Evolutionary conservation across 2,797 vertebrate species (phyloP), one percentile per base, ranked within the genome.

Genomic region (Lycodopsis pacificus): DNA sequence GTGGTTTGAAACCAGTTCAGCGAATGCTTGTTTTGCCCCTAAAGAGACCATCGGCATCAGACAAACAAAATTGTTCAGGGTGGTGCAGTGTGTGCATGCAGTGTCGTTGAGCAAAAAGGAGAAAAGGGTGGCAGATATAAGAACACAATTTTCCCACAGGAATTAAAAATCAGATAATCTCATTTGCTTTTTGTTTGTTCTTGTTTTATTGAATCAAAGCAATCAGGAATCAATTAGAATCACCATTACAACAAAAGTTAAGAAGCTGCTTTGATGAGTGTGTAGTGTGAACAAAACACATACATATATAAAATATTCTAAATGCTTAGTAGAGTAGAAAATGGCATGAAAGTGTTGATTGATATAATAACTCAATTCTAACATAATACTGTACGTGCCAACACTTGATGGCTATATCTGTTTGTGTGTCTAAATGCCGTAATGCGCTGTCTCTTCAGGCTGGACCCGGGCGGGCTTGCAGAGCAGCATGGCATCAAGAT

Each of bases 401-500:
- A 53, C 13, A 19, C 49, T 36, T 51, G 10, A 32, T 2, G 8
- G 53, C 10, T 61, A 22, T 30, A 25, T 20, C 19, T 44, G 4
- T 72, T 71, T 25, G 19, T 25, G 19, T 20, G 40, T 65, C 22
- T 65, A 20, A 10, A 9, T 58, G 30, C 30, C n/a, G 36, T 44
- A 4, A 0, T 63, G 2, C 8, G 13, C 76, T 10, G 58, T 34
- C 38, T 82, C 40, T 54, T 79, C 77, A 99, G 98, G 90, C 89
- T 99, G 88, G 98, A 99, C 83, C 97, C 96, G 0, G 97, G 97
- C 4, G 98, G 98, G 11, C 94, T 99, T 80, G 98, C 98, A 0
- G 97, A 99, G 62, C 96, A 96, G 87, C 97, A 98, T 0, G 98
- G 98, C 68, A 97, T 99, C 91, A 98, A 97, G 88, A 98, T 99